Evolutionary conservation across 2,888 invertebrate species (phyloP).

Genomic region (Tortrix viridana): DNA sequence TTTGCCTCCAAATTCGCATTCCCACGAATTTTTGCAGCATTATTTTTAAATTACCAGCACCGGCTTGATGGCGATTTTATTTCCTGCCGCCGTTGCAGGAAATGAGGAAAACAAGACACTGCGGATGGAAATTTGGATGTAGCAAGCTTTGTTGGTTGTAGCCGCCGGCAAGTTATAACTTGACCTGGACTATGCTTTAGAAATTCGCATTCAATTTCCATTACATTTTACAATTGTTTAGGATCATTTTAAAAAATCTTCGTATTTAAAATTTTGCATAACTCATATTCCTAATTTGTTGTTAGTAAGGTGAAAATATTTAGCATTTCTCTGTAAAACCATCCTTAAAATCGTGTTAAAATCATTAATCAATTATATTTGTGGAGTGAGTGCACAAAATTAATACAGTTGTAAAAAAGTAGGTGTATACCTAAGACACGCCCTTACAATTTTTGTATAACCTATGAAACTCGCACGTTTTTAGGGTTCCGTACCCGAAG

Average conservation of each 20-base stretch:
- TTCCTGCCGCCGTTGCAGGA: constrained; percentile 70
- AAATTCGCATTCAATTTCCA: constrained; percentile 17
- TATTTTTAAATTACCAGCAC: constrained; percentile 79
- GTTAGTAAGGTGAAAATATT: too few species aligned
- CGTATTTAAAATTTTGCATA: too few species aligned
- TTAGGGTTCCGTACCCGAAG: too few species aligned
- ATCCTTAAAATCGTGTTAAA: too few species aligned
- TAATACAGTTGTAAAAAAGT: too few species aligned
- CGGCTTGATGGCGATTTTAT: constrained; percentile 79
- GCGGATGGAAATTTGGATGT: constrained; percentile 66
- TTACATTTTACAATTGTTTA: not conserved
- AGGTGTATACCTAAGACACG: too few species aligned
- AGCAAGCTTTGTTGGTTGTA: constrained; percentile 50
- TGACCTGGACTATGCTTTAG: constrained; percentile 21
- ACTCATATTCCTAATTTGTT: too few species aligned
- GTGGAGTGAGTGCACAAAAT: too few species aligned
- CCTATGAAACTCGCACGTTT: too few species aligned
- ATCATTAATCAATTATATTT: too few species aligned
- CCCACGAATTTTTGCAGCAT: constrained; percentile 74
- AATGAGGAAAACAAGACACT: constrained; percentile 75
- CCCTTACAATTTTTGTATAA: too few species aligned
- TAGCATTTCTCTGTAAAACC: too few species aligned
- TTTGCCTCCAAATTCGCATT: constrained; percentile 69
- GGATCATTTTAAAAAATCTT: not conserved
- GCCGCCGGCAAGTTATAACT: constrained; percentile 34